Conservation (phyloP, 2,113 vertebrate genomes). For the Aphelocoma coerulescens region DNA sequence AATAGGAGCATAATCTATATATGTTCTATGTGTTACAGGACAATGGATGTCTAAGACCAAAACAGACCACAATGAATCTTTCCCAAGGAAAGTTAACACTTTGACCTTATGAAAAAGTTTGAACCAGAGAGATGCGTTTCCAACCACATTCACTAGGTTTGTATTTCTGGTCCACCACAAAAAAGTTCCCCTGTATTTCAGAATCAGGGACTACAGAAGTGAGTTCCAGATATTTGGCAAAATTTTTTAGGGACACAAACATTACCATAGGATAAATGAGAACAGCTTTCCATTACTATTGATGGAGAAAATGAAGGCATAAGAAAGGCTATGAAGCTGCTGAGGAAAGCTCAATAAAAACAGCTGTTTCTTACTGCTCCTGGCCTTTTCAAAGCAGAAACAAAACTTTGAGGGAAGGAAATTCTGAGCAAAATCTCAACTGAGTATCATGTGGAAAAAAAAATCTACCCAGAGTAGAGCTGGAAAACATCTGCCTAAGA, state of each 20-base stretch:
- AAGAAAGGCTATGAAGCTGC: background rate
- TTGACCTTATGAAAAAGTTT: background rate
- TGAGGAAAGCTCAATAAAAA: background rate
- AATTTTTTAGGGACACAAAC: background rate
- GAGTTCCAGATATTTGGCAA: background rate
- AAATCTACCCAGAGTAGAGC: background rate
- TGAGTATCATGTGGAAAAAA: background rate
- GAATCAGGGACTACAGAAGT: background rate
- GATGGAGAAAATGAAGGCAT: background rate
- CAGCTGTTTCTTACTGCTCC: background rate
- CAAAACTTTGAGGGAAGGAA: background rate
- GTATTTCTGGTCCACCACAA: background rate
- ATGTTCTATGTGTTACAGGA: background rate
- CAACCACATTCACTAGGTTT: background rate
- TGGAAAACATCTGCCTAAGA: background rate
- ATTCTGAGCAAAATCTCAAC: background rate
- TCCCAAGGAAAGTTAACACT: background rate
- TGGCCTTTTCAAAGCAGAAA: background rate
- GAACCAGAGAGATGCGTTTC: background rate
- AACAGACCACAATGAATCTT: background rate
- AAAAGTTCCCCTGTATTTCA: background rate
- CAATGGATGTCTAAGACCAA: background rate
- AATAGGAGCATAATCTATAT: background rate
- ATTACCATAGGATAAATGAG: background rate
- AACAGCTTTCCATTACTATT: background rate